Base-by-base conservation (phyloP, 2,797 vertebrate species). In the Molossus alvarezi region DNA sequence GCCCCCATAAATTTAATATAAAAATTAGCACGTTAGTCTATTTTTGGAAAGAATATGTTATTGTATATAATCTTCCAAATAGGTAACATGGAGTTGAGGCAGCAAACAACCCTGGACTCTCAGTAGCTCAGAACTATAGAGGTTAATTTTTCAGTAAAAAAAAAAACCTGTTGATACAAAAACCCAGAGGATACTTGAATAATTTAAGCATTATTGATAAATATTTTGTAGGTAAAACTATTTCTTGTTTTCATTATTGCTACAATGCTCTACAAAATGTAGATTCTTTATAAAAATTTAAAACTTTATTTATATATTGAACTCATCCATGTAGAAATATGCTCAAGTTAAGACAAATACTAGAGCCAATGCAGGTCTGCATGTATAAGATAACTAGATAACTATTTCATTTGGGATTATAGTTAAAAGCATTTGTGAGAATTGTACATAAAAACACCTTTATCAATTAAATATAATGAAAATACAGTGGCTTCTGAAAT, bases 151-250 rank as follows among this genome's bases (percentile, higher is more conserved):
- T 55, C 20, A 45, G 29, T 37, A 77, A 88, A 14, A 93, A 14
- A 93, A 91, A 27, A 48, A 2, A 20, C 7, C 7, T 62, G n/a
- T 8, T 64, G 8, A 57, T 72, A n/a, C 3, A 14, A 81, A 86
- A 85, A 53, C 11, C 55, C 10, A 48, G 11, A 9, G 65, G 18
- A 29, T 11, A 71, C 2, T 45, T 69, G 41, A 75, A 37, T 91
- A 80, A 83, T 58, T n/a, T 60, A 85, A 77, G 17, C 69, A 29
- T 53, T 72, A 55, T 21, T 76, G 73, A 88, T 89, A 76, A 72
- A 91, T 3, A 1, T n/a, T 81, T 89, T 60, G 6, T 71, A 85
- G 79, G n/a, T 57, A 86, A 86, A 55, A 69, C 20, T 23, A 37
- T 18, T 75, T n/a, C 82, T 71, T 71, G 13, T 94, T 88, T 85